phyloP scores from a whole-genome alignment of 2,113 vertebrate species.

The Dipodomys ordii region DNA sequence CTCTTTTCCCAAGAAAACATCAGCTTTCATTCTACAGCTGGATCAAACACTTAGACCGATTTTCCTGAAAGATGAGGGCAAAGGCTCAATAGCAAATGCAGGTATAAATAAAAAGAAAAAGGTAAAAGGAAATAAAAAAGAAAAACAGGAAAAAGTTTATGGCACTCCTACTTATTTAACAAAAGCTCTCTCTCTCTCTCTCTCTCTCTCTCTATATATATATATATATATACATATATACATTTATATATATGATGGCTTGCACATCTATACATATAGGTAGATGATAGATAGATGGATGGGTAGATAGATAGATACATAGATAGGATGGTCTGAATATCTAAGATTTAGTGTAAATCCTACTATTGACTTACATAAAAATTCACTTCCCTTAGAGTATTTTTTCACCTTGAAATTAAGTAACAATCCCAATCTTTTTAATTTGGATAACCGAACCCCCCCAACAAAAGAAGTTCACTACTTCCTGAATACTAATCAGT shows the following conservation, averaged over 20 bases:
- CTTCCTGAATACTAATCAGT: not conserved
- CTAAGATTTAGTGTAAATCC: not conserved
- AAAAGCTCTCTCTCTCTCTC: too few species aligned
- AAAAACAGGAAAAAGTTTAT: not conserved
- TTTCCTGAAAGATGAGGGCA: slow-evolving; percentile 20
- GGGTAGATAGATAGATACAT: too few species aligned
- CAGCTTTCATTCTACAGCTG: not conserved
- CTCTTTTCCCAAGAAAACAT: not conserved
- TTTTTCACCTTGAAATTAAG: not conserved
- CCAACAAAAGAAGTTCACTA: not conserved
- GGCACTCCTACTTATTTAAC: not conserved
- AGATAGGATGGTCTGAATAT: not conserved
- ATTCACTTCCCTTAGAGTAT: not conserved
- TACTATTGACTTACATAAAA: not conserved
- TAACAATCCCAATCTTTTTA: not conserved
- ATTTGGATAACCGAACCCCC: not conserved
- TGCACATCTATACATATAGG: too few species aligned
- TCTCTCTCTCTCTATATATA: too few species aligned
- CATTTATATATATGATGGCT: too few species aligned
- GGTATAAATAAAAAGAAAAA: not conserved
- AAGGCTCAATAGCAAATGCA: not conserved
- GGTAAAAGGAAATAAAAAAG: too few species aligned
- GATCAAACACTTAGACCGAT: not conserved
- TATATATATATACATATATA: too few species aligned
- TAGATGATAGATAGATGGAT: too few species aligned